Percentiles rank a stretch among this genome's conserved stretches.
These are phyloP conservation scores for Parazoanthus darwini DNA, from an alignment of 92 coral and sea anemone species.

Conservation along the genomic window DNA sequence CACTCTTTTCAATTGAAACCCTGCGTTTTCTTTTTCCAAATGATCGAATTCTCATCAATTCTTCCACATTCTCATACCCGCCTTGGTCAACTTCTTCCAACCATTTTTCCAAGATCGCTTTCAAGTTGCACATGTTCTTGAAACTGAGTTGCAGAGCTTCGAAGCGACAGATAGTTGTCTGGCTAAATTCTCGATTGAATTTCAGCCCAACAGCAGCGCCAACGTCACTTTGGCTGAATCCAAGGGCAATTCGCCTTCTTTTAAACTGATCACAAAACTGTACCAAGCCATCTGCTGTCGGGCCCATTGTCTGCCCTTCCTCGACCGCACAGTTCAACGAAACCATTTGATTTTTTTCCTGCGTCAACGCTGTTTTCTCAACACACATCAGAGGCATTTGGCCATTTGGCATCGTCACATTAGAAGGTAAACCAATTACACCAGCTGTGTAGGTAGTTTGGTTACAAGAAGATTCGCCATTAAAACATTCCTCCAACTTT, in stretches of 20 bases:
- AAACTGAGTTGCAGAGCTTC: constrained; percentile 36
- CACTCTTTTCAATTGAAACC: constrained; percentile 11
- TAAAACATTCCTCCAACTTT: background rate
- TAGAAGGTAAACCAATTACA: background rate
- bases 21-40: constrained; percentile 32
- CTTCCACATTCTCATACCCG: background rate
- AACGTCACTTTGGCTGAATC: constrained; percentile 33
- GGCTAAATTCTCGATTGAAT: constrained; percentile 35
- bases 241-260: constrained; percentile 39
- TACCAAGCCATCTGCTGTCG: constrained; percentile 28
- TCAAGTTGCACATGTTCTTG: constrained; percentile 42
- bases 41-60: background rate
- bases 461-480: background rate
- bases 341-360: background rate
- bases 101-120: constrained; percentile 37
- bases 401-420: background rate
- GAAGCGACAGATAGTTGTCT: constrained; percentile 41
- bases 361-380: background rate
- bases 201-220: constrained; percentile 34
- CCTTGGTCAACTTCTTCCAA: constrained; percentile 28
- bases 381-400: background rate
- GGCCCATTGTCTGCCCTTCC: background rate
- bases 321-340: background rate
- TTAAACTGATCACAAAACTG: constrained; percentile 24
- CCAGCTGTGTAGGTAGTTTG: background rate